phyloP scores from a whole-genome alignment of 2,797 vertebrate genomes.

The Lithobates sylvaticus region DNA sequence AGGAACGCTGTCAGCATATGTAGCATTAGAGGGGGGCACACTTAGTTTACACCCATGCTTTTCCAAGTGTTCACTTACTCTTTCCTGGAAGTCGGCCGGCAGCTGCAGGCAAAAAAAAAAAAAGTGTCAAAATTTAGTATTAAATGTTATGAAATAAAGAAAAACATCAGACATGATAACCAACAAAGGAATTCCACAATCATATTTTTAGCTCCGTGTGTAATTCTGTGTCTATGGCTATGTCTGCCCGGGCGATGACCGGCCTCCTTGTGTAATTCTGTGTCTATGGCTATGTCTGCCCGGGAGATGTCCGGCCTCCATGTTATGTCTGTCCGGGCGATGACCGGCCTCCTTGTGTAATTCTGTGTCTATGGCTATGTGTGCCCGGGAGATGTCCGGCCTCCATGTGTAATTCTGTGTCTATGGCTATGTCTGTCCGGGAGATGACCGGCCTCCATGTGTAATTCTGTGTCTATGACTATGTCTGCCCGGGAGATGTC shows the following conservation, averaged over 20 bases:
- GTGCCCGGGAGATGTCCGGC: neutral
- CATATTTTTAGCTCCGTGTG: neutral
- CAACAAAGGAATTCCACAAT: neutral
- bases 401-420: neutral
- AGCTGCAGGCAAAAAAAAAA: slow-evolving; percentile 74
- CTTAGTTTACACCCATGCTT: slow-evolving; percentile 82
- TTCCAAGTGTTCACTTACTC: slow-evolving; percentile 88
- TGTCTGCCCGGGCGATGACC: neutral
- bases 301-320: neutral
- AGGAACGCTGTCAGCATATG: slow-evolving; percentile 86
- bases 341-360: neutral
- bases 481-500: neutral
- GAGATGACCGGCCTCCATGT: neutral
- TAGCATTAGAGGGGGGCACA: slow-evolving; percentile 80
- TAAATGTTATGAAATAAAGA: neutral
- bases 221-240: neutral
- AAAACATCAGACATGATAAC: neutral
- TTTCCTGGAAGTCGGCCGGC: slow-evolving; percentile 89
- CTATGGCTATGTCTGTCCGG: neutral
- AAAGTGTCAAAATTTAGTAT: neutral
- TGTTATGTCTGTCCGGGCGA: neutral
- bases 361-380: neutral
- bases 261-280: slow-evolving; percentile 1
- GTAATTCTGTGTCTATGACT: neutral
- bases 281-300: neutral